Percentiles rank a stretch among this genome's conserved stretches.
These are phyloP conservation scores for Thymallus thymallus DNA, from an alignment of 2,113 vertebrate genomes.

Conservation along the genomic window DNA sequence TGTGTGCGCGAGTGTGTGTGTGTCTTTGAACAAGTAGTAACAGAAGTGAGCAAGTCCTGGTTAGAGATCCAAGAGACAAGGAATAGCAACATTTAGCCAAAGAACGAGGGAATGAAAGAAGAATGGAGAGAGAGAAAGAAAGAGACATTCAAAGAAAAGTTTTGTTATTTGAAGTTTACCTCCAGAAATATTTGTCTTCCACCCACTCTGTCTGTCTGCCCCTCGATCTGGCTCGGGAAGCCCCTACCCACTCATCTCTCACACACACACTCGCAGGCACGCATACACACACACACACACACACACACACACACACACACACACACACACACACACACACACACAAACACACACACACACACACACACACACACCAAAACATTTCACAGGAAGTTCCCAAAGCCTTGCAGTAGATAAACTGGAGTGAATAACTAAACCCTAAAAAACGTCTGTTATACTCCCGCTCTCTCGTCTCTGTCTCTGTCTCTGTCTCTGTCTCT, in stretches of 20 bases:
- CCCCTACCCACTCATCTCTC: conserved; percentile 59
- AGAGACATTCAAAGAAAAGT: conserved; percentile 51
- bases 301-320: too few relatives aligned
- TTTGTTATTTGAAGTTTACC: conserved; percentile 56
- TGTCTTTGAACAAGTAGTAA: too few relatives aligned
- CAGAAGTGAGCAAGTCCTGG: conserved; percentile 11
- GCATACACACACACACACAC: too few relatives aligned
- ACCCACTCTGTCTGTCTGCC: conserved; percentile 57
- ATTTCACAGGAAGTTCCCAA: conserved; percentile 32
- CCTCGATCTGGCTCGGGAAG: conserved; percentile 62
- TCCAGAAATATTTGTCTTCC: conserved; percentile 59
- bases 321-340: too few relatives aligned
- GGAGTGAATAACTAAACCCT: conserved; percentile 34
- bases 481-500: too few relatives aligned
- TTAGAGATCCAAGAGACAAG: conserved; percentile 46
- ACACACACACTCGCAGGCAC: too few relatives aligned
- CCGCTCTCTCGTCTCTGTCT: too few relatives aligned
- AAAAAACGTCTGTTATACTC: neutral
- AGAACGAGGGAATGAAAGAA: conserved; percentile 54
- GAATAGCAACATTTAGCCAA: conserved; percentile 40
- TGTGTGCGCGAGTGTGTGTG: too few relatives aligned
- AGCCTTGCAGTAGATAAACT: conserved; percentile 48
- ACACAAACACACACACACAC: too few relatives aligned
- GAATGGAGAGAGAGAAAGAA: conserved; percentile 57
- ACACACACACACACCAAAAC: conserved; percentile 48